Base-by-base conservation (phyloP, 2,113 vertebrate species). In the Cyanocitta stelleri region DNA sequence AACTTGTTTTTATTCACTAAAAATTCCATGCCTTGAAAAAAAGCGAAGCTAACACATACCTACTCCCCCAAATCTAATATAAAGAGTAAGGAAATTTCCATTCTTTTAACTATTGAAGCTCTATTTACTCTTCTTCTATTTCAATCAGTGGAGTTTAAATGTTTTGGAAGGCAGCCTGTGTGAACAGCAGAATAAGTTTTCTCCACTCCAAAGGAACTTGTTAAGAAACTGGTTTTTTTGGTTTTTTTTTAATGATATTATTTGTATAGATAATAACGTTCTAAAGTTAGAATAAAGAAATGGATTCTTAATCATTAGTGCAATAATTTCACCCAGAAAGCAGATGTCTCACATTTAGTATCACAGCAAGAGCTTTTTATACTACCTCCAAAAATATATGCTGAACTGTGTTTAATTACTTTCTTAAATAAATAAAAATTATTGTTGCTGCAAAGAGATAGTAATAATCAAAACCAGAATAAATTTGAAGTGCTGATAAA, bases 341-440 rank as follows among this genome's bases (percentile, higher is more conserved):
- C 32, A 85, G 39, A 51, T 20, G 6, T 33, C 35, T 90, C 43
- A 39, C 16, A 62, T 74, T 87, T 61, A 56, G 11, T 68, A 48
- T 75, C 77, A 82, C 48, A 93, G 86, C 52, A 95, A 90, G 73
- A 74, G n/a, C 30, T 91, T 96, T 89, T 93, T 64, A 64, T 69
- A 56, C 44, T 51, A 23, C 29, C 19, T 87, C 59, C 37, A 91
- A 85, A 95, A 96, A 94, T 87, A 92, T 43, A 68, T 56, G 23
- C 61, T 44, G 54, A 92, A 89, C 76, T 78, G 43, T 80, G 58
- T 77, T 87, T 87, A 92, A 81, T 90, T 56, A 61, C 29, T 73
- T 93, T 91, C 58, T 78, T 86, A 89, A 86, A 91, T 52, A 94
- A 91, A 81, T 71, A 96, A 85, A 96, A 91, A 77, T 74, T 0